These are phyloP conservation scores for Amblyopsis rosae DNA, from an alignment of 2,113 vertebrate genomes.

Conservation along the genomic window DNA sequence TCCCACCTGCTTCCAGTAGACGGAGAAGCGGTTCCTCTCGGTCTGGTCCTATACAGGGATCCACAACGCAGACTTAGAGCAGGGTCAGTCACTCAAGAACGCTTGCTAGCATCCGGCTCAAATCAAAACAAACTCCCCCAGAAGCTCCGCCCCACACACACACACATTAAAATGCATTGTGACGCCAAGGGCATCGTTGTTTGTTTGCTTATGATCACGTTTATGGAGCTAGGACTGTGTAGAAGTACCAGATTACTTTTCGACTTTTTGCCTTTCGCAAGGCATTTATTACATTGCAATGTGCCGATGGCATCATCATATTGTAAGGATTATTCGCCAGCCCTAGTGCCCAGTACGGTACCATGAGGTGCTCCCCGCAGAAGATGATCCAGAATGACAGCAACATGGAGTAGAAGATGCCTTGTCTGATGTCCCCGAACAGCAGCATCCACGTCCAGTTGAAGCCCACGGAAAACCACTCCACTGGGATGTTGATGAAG, in stretches of 20 bases:
- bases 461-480: slow-evolving; percentile 97
- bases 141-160: too few species aligned
- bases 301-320: neutral
- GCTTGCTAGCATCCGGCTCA: too few species aligned
- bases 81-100: too few species aligned
- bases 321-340: neutral
- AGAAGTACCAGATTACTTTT: too few species aligned
- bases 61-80: slow-evolving; percentile 3
- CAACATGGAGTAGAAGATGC: slow-evolving; percentile 98
- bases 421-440: slow-evolving; percentile 95
- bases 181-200: too few species aligned
- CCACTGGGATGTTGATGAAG: slow-evolving; percentile 96
- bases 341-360: slow-evolving; percentile 44
- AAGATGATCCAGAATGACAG: slow-evolving; percentile 99
- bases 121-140: too few species aligned
- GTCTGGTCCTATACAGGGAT: slow-evolving; percentile 85
- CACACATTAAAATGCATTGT: too few species aligned
- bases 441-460: slow-evolving; percentile 99
- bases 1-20: slow-evolving; percentile 97
- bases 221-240: too few species aligned
- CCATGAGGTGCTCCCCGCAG: slow-evolving; percentile 99
- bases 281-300: too few species aligned
- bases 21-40: slow-evolving; percentile 89
- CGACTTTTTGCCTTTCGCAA: too few species aligned
- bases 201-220: too few species aligned